Evolutionary conservation across 2,888 invertebrate genomes (phyloP).

Genomic region (Machimus rusticus): DNA sequence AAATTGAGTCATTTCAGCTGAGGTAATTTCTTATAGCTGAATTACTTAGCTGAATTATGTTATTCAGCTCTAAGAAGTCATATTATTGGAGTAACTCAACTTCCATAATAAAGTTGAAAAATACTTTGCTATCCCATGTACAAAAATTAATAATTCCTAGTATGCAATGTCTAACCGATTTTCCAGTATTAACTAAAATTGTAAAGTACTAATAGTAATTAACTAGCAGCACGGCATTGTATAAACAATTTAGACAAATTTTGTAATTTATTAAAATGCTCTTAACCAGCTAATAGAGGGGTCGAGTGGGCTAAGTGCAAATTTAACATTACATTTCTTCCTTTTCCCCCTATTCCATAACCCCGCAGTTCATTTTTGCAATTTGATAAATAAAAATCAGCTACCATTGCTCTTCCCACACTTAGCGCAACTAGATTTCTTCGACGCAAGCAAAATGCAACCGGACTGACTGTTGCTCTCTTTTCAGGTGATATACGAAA

Average conservation of each 20-base stretch:
- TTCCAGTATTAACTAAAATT: background rate
- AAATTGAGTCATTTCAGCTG: background rate
- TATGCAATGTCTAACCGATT: background rate
- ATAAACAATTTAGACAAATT: background rate
- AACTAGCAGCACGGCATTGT: background rate
- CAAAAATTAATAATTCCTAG: background rate
- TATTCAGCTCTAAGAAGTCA: background rate
- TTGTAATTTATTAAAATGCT: background rate
- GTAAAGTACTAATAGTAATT: background rate
- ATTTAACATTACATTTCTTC: background rate
- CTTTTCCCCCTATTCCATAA: background rate
- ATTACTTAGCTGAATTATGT: background rate
- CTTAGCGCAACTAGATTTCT: background rate
- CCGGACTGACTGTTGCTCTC: constrained; percentile 34
- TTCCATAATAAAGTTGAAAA: background rate
- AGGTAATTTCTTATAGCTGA: background rate
- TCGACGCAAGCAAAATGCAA: background rate
- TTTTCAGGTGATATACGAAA: constrained; percentile 70
- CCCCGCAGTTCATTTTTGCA: background rate
- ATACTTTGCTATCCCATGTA: background rate
- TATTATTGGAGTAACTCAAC: background rate
- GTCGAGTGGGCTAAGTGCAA: background rate
- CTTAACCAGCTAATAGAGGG: background rate
- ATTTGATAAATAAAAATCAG: background rate
- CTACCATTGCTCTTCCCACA: background rate